phyloP scores from a whole-genome alignment of 2,888 invertebrate species.

The Diaperis boleti region DNA sequence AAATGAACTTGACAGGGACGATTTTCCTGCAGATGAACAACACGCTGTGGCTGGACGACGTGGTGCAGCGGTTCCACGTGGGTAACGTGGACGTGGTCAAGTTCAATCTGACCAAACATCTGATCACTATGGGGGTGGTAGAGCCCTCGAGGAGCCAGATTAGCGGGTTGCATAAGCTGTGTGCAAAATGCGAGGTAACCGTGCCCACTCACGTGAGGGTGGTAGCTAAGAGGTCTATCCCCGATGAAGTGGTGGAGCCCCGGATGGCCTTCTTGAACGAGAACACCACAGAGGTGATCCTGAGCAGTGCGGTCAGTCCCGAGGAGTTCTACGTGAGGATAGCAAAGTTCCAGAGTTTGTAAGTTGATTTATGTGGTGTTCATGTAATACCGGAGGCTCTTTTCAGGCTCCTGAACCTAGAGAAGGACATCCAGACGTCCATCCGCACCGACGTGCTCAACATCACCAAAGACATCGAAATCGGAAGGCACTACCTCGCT shows the following conservation, averaged over 20 bases:
- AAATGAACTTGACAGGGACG: slow-evolving; percentile 63
- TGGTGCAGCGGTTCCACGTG: slow-evolving; percentile 70
- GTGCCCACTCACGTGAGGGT: slow-evolving; percentile 53
- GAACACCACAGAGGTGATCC: slow-evolving; percentile 65
- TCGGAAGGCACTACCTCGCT: slow-evolving; percentile 68
- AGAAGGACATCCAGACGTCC: slow-evolving; percentile 63
- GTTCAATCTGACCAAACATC: slow-evolving; percentile 68
- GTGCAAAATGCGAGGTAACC: slow-evolving; percentile 60
- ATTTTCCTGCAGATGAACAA: slow-evolving; percentile 72
- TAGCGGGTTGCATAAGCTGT: slow-evolving; percentile 66
- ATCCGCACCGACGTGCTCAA: slow-evolving; percentile 11
- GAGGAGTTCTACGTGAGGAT: slow-evolving; percentile 68
- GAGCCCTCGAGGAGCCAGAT: slow-evolving; percentile 68
- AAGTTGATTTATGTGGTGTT: slow-evolving; percentile 3
- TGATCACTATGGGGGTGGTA: slow-evolving; percentile 63
- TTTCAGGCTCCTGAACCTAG: slow-evolving; percentile 58
- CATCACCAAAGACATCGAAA: slow-evolving; percentile 47
- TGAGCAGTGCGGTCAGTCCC: slow-evolving; percentile 66
- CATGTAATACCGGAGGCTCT: too few species aligned
- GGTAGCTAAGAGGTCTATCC: slow-evolving; percentile 38
- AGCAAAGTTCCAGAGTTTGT: slow-evolving; percentile 63
- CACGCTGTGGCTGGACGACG: slow-evolving; percentile 74
- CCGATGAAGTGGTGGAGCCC: slow-evolving; percentile 50
- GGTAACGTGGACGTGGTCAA: slow-evolving; percentile 69
- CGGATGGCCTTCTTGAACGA: slow-evolving; percentile 70